phyloP scores from a whole-genome alignment of 2,888 invertebrate genomes.

The Xestia xanthographa region DNA sequence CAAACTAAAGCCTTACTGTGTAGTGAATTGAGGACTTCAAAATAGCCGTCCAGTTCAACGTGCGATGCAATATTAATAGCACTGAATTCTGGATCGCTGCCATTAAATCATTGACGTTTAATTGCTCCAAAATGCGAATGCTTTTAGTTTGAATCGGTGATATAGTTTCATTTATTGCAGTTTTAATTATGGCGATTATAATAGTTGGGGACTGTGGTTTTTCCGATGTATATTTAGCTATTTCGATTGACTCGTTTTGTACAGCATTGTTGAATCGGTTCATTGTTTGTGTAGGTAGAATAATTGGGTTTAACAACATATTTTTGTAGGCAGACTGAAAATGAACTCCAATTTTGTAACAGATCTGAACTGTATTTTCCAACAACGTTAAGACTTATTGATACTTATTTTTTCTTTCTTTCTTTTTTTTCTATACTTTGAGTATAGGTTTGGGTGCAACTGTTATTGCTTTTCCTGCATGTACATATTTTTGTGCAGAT shows the following conservation, averaged over 20 bases:
- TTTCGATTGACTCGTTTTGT: neutral
- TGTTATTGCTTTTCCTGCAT: too few relatives aligned
- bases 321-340: neutral
- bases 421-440: neutral
- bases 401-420: neutral
- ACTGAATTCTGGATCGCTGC: constrained; percentile 64
- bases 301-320: neutral
- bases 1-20: constrained; percentile 57
- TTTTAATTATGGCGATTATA: constrained; percentile 40
- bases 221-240: constrained; percentile 10
- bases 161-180: constrained; percentile 54
- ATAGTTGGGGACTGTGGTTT: constrained; percentile 15
- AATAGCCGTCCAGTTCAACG: constrained; percentile 64
- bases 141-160: constrained; percentile 62
- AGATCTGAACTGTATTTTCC: neutral
- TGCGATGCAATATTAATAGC: constrained; percentile 73
- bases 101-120: constrained; percentile 71
- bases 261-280: neutral
- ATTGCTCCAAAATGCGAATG: constrained; percentile 66
- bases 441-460: too few relatives aligned
- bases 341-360: neutral
- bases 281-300: neutral
- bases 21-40: constrained; percentile 65
- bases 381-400: neutral
- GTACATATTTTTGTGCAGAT: too few relatives aligned